Conservation (phyloP, 37 sponge, comb jelly and placozoan genomes). For the Eunapius fragilis region DNA sequence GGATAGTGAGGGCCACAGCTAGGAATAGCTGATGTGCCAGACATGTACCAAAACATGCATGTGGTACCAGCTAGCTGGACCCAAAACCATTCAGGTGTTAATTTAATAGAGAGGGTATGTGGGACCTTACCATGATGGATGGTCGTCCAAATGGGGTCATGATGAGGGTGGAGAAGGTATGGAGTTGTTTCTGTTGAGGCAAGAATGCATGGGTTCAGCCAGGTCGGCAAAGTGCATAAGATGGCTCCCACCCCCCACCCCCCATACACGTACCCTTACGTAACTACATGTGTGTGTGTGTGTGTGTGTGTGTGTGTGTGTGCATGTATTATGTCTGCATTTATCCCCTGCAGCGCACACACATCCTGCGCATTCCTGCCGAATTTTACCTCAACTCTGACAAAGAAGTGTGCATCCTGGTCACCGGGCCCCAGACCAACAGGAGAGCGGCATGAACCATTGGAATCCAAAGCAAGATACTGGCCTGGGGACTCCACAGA, state of each 20-base stretch:
- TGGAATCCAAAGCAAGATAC: constrained; percentile 25
- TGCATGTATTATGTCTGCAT: too few species aligned
- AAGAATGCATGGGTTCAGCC: background rate
- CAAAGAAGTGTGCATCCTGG: constrained; percentile 64
- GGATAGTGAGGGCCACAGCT: too few species aligned
- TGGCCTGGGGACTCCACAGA: constrained; percentile 37
- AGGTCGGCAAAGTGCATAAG: background rate
- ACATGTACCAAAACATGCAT: too few species aligned
- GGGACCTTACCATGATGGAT: constrained; percentile 47
- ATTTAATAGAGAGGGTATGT: background rate
- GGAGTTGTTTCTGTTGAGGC: constrained; percentile 34
- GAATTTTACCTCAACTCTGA: constrained; percentile 44
- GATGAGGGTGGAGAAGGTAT: constrained; percentile 28
- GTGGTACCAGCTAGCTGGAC: too few species aligned
- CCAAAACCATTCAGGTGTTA: too few species aligned
- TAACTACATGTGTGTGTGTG: too few species aligned
- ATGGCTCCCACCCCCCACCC: background rate
- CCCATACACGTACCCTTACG: too few species aligned
- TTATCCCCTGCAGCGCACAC: too few species aligned
- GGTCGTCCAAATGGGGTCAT: constrained; percentile 63
- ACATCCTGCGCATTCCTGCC: too few species aligned
- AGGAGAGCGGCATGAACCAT: constrained; percentile 24
- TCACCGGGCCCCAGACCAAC: constrained; percentile 9
- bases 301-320: too few species aligned
- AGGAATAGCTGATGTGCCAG: too few species aligned